phyloP scores from a whole-genome alignment of 2,888 invertebrate genomes.

The Eurois occulta region DNA sequence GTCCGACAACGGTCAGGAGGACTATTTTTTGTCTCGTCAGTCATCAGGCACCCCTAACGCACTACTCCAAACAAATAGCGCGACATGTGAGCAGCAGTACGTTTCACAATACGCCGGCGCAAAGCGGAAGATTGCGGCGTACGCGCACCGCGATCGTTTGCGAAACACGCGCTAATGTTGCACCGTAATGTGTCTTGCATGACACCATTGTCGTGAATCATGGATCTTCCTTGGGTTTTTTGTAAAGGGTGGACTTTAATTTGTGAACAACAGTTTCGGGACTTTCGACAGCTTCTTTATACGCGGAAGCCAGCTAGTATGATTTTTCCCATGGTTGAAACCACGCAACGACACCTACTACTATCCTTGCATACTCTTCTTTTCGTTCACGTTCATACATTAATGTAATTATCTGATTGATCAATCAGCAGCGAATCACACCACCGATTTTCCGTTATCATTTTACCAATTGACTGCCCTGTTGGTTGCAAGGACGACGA shows the following conservation, averaged over 20 bases:
- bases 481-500: too few relatives aligned
- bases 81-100: slow-evolving; percentile 55
- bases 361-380: neutral
- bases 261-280: neutral
- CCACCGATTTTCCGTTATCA: neutral
- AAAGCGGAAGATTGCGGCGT: slow-evolving; percentile 66
- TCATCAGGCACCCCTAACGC: slow-evolving; percentile 54
- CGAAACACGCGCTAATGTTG: slow-evolving; percentile 60
- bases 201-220: slow-evolving; percentile 40
- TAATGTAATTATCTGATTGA: neutral
- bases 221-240: slow-evolving; percentile 27
- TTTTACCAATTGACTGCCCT: neutral
- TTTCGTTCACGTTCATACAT: neutral
- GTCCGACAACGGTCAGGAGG: neutral
- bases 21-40: neutral
- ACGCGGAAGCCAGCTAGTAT: too few relatives aligned
- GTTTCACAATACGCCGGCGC: slow-evolving; percentile 56
- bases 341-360: neutral
- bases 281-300: neutral
- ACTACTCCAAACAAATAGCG: slow-evolving; percentile 42
- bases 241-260: neutral
- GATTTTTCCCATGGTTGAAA: neutral
- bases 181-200: slow-evolving; percentile 56
- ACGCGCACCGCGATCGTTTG: slow-evolving; percentile 61
- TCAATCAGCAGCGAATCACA: neutral